These are phyloP conservation scores for Cephonodes hylas DNA, from an alignment of 2,888 invertebrate genomes.

Conservation along the genomic window DNA sequence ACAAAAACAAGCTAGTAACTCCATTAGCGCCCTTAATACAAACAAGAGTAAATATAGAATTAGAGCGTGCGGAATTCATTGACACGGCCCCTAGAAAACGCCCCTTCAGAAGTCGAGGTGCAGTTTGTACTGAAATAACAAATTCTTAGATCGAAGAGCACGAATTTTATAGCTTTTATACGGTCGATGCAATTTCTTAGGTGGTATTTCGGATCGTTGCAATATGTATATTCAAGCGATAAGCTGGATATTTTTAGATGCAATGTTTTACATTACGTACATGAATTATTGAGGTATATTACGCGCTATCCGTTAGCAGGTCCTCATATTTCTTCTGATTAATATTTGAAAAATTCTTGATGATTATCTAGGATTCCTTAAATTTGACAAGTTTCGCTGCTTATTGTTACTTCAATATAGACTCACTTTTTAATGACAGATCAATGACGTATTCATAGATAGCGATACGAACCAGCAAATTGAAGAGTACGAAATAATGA, in stretches of 20 bases:
- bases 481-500: background rate
- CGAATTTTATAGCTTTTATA: constrained; percentile 19
- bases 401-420: too few relatives aligned
- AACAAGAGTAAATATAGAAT: constrained; percentile 19
- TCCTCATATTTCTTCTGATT: too few relatives aligned
- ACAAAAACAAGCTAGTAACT: constrained; percentile 18
- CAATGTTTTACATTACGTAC: too few relatives aligned
- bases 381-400: too few relatives aligned
- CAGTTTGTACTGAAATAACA: constrained; percentile 21
- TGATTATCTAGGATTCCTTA: too few relatives aligned
- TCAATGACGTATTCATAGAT: too few relatives aligned
- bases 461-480: too few relatives aligned
- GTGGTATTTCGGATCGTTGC: background rate
- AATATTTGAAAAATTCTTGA: too few relatives aligned
- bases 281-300: too few relatives aligned
- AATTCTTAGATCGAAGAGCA: constrained; percentile 23
- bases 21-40: constrained; percentile 21
- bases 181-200: constrained; percentile 15
- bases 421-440: too few relatives aligned
- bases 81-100: constrained; percentile 21
- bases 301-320: too few relatives aligned
- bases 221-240: background rate
- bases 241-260: too few relatives aligned
- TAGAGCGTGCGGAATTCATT: constrained; percentile 21
- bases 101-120: constrained; percentile 4